phyloP scores from a whole-genome alignment of 2,797 vertebrate species.

The Pseudochromis fuscus region DNA sequence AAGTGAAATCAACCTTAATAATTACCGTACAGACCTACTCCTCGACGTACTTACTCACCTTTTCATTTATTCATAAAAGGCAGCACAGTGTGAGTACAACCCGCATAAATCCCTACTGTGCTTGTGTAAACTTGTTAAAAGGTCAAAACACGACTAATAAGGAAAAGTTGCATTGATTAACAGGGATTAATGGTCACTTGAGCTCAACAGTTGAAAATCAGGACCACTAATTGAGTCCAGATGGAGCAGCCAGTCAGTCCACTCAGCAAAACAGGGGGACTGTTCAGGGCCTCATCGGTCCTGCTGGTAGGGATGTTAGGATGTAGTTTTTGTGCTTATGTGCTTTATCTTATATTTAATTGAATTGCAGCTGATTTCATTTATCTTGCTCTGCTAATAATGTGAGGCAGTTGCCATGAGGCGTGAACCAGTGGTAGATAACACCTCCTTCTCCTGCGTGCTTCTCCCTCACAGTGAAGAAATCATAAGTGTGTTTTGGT shows the following conservation, averaged over 20 bases:
- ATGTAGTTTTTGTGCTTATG: conserved; percentile 9
- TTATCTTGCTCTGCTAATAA: not conserved
- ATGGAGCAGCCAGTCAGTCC: conserved; percentile 37
- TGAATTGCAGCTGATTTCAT: not conserved
- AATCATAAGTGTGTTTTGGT: not conserved
- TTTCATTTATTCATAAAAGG: conserved; percentile 83
- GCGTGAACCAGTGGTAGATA: not conserved
- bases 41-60: conserved; percentile 51
- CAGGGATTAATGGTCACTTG: conserved; percentile 73
- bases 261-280: conserved; percentile 19
- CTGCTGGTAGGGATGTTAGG: not conserved
- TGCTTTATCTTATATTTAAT: not conserved
- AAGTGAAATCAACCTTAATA: conserved; percentile 58
- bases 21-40: conserved; percentile 50
- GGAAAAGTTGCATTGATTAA: conserved; percentile 73
- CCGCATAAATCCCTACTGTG: conserved; percentile 55
- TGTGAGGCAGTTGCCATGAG: not conserved
- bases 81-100: conserved; percentile 55
- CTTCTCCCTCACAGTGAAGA: not conserved
- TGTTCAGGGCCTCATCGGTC: conserved; percentile 14
- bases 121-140: conserved; percentile 69
- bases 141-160: conserved; percentile 77
- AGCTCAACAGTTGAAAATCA: conserved; percentile 43
- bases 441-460: not conserved
- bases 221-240: conserved; percentile 63